Evolutionary conservation across 2,797 vertebrate species (phyloP), one percentile per base, ranked within the genome.

Genomic region (Hemitrygon akajei): DNA sequence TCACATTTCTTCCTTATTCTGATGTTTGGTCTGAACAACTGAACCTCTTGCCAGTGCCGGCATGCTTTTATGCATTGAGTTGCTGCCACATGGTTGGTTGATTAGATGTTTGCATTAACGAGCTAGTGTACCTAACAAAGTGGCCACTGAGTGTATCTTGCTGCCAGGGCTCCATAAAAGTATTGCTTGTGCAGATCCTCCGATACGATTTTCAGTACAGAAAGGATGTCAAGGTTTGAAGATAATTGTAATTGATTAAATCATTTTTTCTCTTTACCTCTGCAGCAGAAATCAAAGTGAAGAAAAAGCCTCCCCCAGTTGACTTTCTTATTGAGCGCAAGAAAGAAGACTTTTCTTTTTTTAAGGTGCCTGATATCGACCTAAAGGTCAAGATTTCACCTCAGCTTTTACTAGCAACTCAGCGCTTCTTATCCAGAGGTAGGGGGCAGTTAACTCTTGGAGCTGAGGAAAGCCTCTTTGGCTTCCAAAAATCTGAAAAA

Each of bases 381-480:
- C 95, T 95, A 58, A 98, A 98, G 96, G 97, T 98, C 94, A 97
- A 97, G 79, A 98, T 98, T 1, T 98, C 98, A 0, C 98, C 98
- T 0, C 98, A 98, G 89, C 97, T 98, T 37, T 97, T 98, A 95
- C 96, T 98, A 94, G 98, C 98, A 1, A 98, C 98, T 0, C 98
- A 98, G 94, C 98, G 98, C 95, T 98, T 98, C 96, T 97, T 99
- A 80, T 98, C 97, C 94, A 97, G 97, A 97, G 98, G 98, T 98
- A 94, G 95, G 96, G 77, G 40, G 40, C 86, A 69, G 86, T 89
- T 87, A 34, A 30, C 60, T 60, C 60, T 66, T 34, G 12, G 34
- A 71, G 71, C 18, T 27, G 22, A 9, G 25, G 12, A 30, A 47
- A 47, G 47, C 47, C 10, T 75, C 3, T 75, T 56, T 22, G 69